Base-by-base conservation (phyloP, 2,888 invertebrate species). In the Chrysolina oricalcia region DNA sequence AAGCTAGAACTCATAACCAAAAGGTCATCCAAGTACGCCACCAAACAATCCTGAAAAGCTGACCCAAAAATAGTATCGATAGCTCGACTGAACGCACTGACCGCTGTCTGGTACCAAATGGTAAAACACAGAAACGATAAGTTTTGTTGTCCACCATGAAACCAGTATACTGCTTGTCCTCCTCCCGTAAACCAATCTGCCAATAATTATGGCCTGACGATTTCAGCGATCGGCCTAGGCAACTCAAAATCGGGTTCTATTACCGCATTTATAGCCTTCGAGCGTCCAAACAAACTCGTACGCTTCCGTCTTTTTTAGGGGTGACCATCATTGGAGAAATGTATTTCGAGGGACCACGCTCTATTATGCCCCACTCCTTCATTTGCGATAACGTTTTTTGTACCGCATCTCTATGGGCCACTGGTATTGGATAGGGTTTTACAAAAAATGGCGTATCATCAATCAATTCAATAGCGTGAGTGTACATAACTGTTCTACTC, bases 191-290 rank as follows among this genome's bases (percentile, higher is more conserved):
- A 19, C 75, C 72, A 63, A 82, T 76, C 70, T 83, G 83, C 82
- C 82, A 82, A 70, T 83, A 84, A 4, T 82, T 80, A 43, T 78
- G 69, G 72, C 63, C 80, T 78, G 9, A 82, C 41, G 9, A 83
- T 56, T 67, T 83, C 82, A 0, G 70, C 73, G 21, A 76, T 74
- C 1, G 66, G 53, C 41, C 56, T 19, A 2, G 77, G 77, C 10
- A 65, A 53, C 63, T 79, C 79, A 11, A 69, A 63, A 50, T 78
- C n/a, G n/a, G n/a, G n/a, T n/a, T n/a, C n/a, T n/a, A n/a, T n/a
- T n/a, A n/a, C n/a, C n/a, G n/a, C n/a, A n/a, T n/a, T n/a, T n/a
- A n/a, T n/a, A n/a, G n/a, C n/a, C 19, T 19, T 21, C 73, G 48
- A 1, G 56, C 72, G 27, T 75, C 75, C 35, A 75, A 50, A 43